phyloP scores from a whole-genome alignment of 2,113 vertebrate genomes.

The Atrichornis clamosus region DNA sequence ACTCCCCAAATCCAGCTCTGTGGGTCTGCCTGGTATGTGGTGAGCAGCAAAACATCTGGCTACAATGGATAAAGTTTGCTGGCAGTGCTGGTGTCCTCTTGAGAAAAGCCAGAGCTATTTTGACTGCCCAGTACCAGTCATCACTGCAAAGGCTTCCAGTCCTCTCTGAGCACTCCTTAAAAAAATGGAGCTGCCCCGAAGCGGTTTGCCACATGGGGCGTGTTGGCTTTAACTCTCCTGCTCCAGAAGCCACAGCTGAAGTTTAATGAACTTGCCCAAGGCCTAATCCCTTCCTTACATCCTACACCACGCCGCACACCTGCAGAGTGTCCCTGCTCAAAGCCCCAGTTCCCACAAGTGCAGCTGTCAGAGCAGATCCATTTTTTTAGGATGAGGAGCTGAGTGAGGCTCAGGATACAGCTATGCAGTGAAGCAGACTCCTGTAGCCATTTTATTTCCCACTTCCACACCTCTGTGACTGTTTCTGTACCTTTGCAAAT shows the following conservation, averaged over 20 bases:
- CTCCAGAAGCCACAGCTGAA: not conserved
- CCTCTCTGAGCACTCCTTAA: not conserved
- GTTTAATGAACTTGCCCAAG: not conserved
- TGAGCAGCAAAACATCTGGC: not conserved
- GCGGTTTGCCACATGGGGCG: not conserved
- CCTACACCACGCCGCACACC: not conserved
- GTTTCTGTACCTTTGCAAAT: not conserved
- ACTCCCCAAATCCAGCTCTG: not conserved
- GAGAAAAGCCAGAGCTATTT: not conserved
- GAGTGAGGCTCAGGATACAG: not conserved
- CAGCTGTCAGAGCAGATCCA: not conserved
- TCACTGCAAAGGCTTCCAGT: not conserved
- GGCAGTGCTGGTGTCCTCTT: not conserved
- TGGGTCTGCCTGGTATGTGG: not conserved
- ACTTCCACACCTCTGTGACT: not conserved
- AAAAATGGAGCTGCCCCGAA: not conserved
- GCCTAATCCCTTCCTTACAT: not conserved
- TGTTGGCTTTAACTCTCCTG: not conserved
- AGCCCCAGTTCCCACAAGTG: not conserved
- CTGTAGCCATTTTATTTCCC: not conserved
- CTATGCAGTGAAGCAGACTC: rapidly evolving
- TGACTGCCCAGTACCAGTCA: not conserved
- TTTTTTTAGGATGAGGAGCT: not conserved
- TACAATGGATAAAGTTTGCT: rapidly evolving
- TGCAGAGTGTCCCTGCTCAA: not conserved